Evolutionary conservation across 2,113 vertebrate genomes (phyloP), one percentile per base, ranked within the genome.

Genomic region (Microcebus murinus): DNA sequence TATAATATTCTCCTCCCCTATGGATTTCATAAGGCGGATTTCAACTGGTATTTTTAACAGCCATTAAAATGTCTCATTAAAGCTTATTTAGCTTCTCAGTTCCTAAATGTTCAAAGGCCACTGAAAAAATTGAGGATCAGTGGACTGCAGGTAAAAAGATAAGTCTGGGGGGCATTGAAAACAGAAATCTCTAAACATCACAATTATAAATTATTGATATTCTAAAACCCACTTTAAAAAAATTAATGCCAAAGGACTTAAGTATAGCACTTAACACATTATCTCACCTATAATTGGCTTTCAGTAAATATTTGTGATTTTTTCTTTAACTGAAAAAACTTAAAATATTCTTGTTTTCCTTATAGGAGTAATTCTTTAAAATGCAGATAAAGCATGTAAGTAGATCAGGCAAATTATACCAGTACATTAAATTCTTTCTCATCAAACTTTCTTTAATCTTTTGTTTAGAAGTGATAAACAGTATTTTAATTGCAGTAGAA

Each of bases 61-160:
- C 14, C 57, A 73, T 81, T 84, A 68, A 87, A 89, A 93, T 59
- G 20, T 70, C 73, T 95, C 36, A 95, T 80, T 96, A 95, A 86
- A 52, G 61, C 4, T 57, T 39, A 76, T 85, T 90, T 96, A 95
- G 34, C 36, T 88, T 45, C 18, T 85, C 3, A 25, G 48, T 59
- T 79, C 15, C 27, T 73, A 73, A 74, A 77, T 48, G 48, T 80
- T 85, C 52, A 91, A 94, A 94, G 67, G 13, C 6, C 31, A 86
- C 70, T 96, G 83, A 73, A 85, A 90, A 93, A 96, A 61, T 82
- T 76, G 68, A 77, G 13, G 23, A 73, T 83, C 8, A 63, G 88
- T 95, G 68, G 13, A 36, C 31, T 79, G 34, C 0, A 48, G 20
- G 34, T 68, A 73, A 91, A 95, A 95, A 94, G 14, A 34, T 59